Percentiles rank a stretch among this genome's conserved stretches.
phyloP scores from a whole-genome alignment of 1,140 invertebrate species.

The Bombus breviceps region DNA sequence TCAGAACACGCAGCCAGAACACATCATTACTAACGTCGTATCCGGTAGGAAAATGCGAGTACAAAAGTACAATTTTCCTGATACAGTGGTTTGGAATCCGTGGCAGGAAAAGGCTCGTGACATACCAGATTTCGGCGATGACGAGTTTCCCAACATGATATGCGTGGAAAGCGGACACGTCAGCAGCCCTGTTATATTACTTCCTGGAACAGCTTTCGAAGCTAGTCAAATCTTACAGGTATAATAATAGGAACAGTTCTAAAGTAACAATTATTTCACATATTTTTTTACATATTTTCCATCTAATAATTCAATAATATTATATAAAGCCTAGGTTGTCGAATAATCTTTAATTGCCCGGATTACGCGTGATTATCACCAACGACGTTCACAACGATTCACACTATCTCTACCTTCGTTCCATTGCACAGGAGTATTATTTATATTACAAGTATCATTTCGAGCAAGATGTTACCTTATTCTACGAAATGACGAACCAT shows the following conservation, averaged over 20 bases:
- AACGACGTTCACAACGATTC: too few species aligned
- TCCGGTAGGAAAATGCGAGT: conserved; percentile 95
- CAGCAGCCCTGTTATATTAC: conserved; percentile 90
- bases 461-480: too few species aligned
- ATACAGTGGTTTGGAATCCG: conserved; percentile 98
- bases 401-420: too few species aligned
- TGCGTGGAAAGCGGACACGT: conserved; percentile 97
- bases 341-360: too few species aligned
- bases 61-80: conserved; percentile 96
- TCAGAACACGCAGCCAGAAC: conserved; percentile 95
- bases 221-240: conserved; percentile 94
- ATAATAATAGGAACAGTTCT: rapidly evolving
- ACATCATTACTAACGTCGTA: conserved; percentile 96
- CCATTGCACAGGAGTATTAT: too few species aligned
- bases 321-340: too few species aligned
- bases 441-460: too few species aligned
- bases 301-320: too few species aligned
- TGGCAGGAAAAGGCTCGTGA: conserved; percentile 96
- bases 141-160: conserved; percentile 97
- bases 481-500: too few species aligned
- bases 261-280: too few species aligned
- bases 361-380: too few species aligned
- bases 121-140: conserved; percentile 96
- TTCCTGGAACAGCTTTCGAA: conserved; percentile 94
- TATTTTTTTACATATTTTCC: too few species aligned